phyloP scores from a whole-genome alignment of 2,797 vertebrate species.

The Sebastes paucispinis region DNA sequence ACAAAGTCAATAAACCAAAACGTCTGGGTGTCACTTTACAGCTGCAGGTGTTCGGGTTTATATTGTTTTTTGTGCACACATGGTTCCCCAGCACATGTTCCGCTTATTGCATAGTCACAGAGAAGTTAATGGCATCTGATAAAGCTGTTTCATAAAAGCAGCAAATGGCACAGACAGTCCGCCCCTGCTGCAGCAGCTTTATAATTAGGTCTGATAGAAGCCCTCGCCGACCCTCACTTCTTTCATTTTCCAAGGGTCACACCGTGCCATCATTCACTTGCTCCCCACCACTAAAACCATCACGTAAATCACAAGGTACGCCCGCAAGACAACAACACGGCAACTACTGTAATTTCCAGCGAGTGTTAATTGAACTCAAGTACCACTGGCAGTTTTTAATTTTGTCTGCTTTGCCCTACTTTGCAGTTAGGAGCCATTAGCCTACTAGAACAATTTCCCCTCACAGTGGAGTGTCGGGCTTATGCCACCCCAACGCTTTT shows the following conservation, averaged over 20 bases:
- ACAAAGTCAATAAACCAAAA: background rate
- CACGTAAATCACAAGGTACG: background rate
- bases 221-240: background rate
- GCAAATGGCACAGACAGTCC: constrained; percentile 32
- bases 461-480: too few species aligned
- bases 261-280: background rate
- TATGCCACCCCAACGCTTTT: too few species aligned
- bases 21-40: background rate
- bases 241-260: constrained; percentile 13
- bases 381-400: background rate
- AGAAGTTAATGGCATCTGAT: constrained; percentile 46
- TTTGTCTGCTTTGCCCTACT: background rate
- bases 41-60: background rate
- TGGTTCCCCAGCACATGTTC: background rate
- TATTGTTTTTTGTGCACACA: background rate
- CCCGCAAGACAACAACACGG: background rate
- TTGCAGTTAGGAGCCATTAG: too few species aligned
- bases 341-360: background rate
- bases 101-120: background rate
- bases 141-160: constrained; percentile 47
- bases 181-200: background rate
- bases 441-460: too few species aligned
- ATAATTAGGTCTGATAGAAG: constrained; percentile 39
- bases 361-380: background rate
- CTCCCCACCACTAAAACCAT: background rate